phyloP scores from a whole-genome alignment of 2,113 vertebrate species.

The Rhinoderma darwinii region DNA sequence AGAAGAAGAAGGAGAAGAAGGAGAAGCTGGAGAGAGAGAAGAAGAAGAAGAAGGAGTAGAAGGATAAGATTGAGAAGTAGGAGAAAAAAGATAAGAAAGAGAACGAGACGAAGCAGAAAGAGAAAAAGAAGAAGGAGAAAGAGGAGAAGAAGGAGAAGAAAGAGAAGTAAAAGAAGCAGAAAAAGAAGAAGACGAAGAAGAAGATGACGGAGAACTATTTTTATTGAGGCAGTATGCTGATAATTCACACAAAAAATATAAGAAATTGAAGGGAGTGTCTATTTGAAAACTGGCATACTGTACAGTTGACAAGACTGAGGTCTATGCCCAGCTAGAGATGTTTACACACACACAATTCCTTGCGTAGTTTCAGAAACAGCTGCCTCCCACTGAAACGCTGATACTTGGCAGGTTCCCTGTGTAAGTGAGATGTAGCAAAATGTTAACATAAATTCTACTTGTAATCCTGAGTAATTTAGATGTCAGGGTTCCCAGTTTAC shows the following conservation, averaged over 20 bases:
- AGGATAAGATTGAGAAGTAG: not conserved
- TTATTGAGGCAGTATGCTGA: not conserved
- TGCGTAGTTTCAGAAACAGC: conserved; percentile 22
- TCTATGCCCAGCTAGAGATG: conserved; percentile 26
- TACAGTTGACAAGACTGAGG: not conserved
- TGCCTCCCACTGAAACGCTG: conserved; percentile 29
- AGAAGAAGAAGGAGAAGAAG: not conserved
- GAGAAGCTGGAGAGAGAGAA: not conserved
- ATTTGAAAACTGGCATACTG: not conserved
- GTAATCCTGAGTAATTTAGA: conserved; percentile 52
- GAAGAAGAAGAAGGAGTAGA: not conserved
- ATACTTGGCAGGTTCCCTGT: conserved; percentile 32
- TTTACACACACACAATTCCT: conserved; percentile 50
- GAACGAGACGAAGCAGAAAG: not conserved
- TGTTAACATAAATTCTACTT: conserved; percentile 47
- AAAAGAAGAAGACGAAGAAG: not conserved
- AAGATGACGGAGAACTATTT: not conserved
- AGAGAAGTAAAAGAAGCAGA: not conserved
- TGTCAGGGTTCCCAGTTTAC: conserved; percentile 34
- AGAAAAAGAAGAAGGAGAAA: not conserved
- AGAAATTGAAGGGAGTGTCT: conserved; percentile 7
- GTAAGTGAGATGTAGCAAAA: conserved; percentile 38
- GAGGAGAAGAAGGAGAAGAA: not conserved
- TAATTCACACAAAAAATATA: not conserved
- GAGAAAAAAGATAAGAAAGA: not conserved